Evolutionary conservation across 2,113 vertebrate genomes (phyloP), one percentile per base, ranked within the genome.

Genomic region (Scomber colias): DNA sequence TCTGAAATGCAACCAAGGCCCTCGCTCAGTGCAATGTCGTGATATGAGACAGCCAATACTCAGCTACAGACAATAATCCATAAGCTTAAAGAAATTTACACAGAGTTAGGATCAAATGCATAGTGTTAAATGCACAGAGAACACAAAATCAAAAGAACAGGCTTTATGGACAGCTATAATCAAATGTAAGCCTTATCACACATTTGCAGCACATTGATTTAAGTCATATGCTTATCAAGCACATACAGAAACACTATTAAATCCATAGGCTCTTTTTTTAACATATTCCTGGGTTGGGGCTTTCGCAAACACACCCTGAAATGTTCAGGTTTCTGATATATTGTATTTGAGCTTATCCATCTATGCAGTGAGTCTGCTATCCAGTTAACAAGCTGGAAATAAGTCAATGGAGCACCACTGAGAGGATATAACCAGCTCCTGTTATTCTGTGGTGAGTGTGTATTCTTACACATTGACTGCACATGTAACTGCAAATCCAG

Each of bases 101-200:
- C 72, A 50, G 61, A 75, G 68, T 64, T 27, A 17, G 76, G 83
- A 91, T 90, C 73, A 83, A 87, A 91, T 86, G 74, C 68, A 60
- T 27, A 44, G 69, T 73, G 77, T 84, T 87, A 87, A 89, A 87
- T 84, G 54, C 82, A 89, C 73, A 69, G 65, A 80, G 63, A 82
- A 79, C 85, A 75, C 75, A 65, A 65, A 82, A 92, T 92, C 71
- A 90, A 92, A 91, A 72, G 17, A 27, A 49, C n/a, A 1, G 59
- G 72, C 81, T 90, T 93, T 86, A 89, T 66, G 48, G 55, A 84
- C 71, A 30, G 66, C 81, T 81, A 46, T 64, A 87, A 87, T 85
- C 84, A 90, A 87, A 88, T 66, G 71, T 61, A 51, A 61, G 84
- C 75, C 91, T 93, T 91, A 89, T 92, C 90, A 82, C 87, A 82